Base-by-base conservation (phyloP, 35 echinoderm and acorn worm genomes). In the Stichopus chloronotus region DNA sequence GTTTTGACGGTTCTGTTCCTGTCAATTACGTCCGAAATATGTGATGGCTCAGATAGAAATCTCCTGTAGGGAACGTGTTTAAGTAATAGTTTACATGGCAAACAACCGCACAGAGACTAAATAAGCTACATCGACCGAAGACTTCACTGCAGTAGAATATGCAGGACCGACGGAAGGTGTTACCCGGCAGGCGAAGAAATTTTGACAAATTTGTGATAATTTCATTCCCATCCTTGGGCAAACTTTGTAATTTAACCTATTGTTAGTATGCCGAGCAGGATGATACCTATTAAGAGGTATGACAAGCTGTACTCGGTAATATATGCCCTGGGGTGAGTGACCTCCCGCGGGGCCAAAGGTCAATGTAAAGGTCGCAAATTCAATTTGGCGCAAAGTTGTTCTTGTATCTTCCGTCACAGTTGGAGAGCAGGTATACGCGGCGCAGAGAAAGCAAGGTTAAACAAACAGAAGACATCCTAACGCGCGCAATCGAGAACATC, bases 131-230 rank as follows among this genome's bases (percentile, higher is more conserved):
- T 91, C 71, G 30, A 25, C 65, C 54, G 5, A 89, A 52, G 3
- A 1, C n/a, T 63, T 87, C 63, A 88, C 22, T 88, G 16, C 61
- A 91, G 55, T 7, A 76, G 63, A 90, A 25, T 16, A 3, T 16
- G 43, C 21, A 54, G 10, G 52, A 87, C 13, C 21, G 55, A 23
- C 59, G 22, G 55, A 88, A 88, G 85, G 85, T 43, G 55, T 89
- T 89, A 53, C 87, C 87, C 87, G 76, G 71, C 90, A 91, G 90
- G 76, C 55, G 76, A 91, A 13, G 30, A 43, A 59, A 55, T n/a
- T 56, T 79, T 77, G 90, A 91, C 90, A 91, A 91, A 91, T 91
- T 91, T 91, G 71, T 91, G 90, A 58, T 79, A 78, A 91, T 91
- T 91, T 91, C 76, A 91, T 79, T 91, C 53, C 52, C 68, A 79